phyloP scores from a whole-genome alignment of 1,140 invertebrate genomes.

The Pemphigus obesinymphae region DNA sequence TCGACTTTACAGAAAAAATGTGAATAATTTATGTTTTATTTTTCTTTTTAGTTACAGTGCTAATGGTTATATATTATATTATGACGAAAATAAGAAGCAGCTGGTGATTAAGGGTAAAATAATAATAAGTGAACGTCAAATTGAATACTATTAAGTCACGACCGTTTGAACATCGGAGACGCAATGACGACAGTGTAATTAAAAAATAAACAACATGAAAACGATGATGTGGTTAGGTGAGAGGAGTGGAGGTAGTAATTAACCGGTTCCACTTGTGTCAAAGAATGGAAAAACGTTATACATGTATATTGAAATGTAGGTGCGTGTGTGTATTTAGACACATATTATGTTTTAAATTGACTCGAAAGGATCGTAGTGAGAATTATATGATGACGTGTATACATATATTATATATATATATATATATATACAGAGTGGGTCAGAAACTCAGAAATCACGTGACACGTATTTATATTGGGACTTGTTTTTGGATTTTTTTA shows the following conservation, averaged over 20 bases:
- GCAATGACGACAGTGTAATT: not conserved
- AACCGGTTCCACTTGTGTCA: not conserved
- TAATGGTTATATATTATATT: too few species aligned
- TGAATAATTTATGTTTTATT: too few species aligned
- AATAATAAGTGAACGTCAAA: not conserved
- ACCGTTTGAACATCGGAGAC: not conserved
- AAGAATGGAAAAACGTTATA: not conserved
- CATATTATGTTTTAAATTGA: not conserved
- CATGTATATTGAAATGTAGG: not conserved
- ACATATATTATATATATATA: too few species aligned
- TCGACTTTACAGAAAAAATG: too few species aligned
- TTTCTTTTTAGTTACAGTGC: too few species aligned
- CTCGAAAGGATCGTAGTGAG: not conserved
- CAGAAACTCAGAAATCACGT: too few species aligned
- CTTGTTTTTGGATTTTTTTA: too few species aligned
- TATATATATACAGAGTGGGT: too few species aligned
- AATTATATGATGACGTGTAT: not conserved
- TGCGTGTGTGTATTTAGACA: not conserved
- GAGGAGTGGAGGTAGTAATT: not conserved
- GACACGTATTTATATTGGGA: too few species aligned
- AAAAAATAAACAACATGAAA: constrained; percentile 23
- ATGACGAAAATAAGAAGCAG: too few species aligned
- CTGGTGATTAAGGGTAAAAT: too few species aligned
- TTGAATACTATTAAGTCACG: not conserved
- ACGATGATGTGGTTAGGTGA: not conserved